Evolutionary conservation across 37 sponge, comb jelly and placozoan genomes (phyloP), one percentile per base, ranked within the genome.

Genomic region (Halichondria panicea): DNA sequence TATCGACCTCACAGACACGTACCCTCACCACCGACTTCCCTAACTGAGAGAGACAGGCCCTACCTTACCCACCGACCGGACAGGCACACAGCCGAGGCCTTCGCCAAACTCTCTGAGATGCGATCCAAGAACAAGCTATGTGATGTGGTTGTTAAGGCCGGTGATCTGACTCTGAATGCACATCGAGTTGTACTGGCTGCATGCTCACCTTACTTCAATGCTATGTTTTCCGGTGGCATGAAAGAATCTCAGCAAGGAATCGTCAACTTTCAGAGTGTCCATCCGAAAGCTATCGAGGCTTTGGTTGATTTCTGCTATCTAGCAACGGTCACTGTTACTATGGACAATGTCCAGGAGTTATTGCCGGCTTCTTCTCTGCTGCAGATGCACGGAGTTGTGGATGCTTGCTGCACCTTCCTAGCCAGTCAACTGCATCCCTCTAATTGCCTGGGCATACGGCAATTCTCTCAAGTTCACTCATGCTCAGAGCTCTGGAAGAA

Each of bases 181-280:
- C 97, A 96, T 71, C 48, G 81, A 31, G 88, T 80, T 0, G 88
- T 96, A 0, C 84, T 96, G 39, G 94, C 97, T 18, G 94, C 94
- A 36, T 77, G 83, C 27, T 79, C 79, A 27, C 94, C 97, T 15
- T 96, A 96, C 76, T 96, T 96, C 63, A 61, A 55, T 38, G 97
- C 92, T 70, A 96, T 96, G 97, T 93, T 96, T 71, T 88, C 97
- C 25, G 82, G 94, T 61, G 67, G 82, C 43, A 78, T 55, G 75
- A 63, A 32, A n/a, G 87, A 86, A 55, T 82, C 68, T 32, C 43
- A 58, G 15, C 30, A 68, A 30, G 87, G 77, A 2, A 83, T 74
- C 27, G 76, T 91, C 43, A 66, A 50, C 36, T 50, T 85, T 24
- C 63, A 91, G 39, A 87, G 68, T 0, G 76, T 81, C 43, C 32